phyloP scores from a whole-genome alignment of 2,888 invertebrate species.

The Drosophila limbata region DNA sequence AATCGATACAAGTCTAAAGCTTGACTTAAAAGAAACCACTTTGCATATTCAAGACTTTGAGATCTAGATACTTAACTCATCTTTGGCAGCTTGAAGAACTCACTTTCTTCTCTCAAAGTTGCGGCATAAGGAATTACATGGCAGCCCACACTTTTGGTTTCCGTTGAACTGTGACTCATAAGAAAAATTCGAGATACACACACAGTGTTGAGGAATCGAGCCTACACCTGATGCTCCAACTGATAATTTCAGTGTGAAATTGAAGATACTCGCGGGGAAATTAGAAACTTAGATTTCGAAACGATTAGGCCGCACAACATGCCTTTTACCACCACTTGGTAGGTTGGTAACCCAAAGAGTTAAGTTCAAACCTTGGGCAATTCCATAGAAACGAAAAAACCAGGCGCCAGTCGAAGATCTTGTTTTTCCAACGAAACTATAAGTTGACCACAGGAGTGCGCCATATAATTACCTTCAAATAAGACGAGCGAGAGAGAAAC shows the following conservation, averaged over 20 bases:
- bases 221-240: conserved; percentile 53
- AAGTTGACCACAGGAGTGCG: conserved; percentile 64
- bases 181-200: conserved; percentile 8
- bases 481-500: conserved; percentile 3
- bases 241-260: conserved; percentile 57
- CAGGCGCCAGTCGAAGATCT: conserved; percentile 55
- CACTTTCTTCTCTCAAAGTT: conserved; percentile 59
- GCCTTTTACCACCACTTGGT: conserved; percentile 46
- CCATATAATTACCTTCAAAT: conserved; percentile 62
- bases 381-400: conserved; percentile 73
- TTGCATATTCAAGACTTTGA: conserved; percentile 21
- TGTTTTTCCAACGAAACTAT: conserved; percentile 46
- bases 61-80: conserved; percentile 56
- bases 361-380: conserved; percentile 52
- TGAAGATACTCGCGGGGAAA: conserved; percentile 40
- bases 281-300: conserved; percentile 54
- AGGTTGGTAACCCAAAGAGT: conserved; percentile 32
- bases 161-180: conserved; percentile 51
- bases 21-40: conserved; percentile 22
- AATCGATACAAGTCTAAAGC: conserved; percentile 33
- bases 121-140: conserved; percentile 48
- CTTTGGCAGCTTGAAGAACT: conserved; percentile 56
- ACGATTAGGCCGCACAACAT: conserved; percentile 61
- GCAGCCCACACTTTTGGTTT: conserved; percentile 57
- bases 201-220: conserved; percentile 4